These are phyloP conservation scores for Dallia pectoralis DNA, from an alignment of 2,797 vertebrate genomes.

Conservation along the genomic window DNA sequence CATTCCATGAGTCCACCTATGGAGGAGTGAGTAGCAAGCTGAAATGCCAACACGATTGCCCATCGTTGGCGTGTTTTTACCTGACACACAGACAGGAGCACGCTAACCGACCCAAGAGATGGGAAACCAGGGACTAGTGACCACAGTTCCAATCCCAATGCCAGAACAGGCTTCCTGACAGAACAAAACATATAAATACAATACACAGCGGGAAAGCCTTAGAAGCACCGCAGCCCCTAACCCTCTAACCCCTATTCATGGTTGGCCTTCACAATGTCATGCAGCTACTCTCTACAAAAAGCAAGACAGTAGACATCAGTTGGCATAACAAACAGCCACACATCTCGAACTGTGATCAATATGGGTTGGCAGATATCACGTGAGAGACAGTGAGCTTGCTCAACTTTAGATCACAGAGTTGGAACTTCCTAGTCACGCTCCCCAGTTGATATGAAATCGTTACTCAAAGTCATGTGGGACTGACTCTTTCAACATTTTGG, in stretches of 20 bases:
- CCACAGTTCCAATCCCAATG: conserved; percentile 33
- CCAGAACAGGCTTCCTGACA: conserved; percentile 53
- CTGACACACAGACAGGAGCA: conserved; percentile 18
- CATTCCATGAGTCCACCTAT: conserved; percentile 19
- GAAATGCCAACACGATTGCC: conserved; percentile 26
- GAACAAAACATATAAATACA: background rate
- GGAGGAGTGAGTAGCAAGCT: conserved; percentile 1
- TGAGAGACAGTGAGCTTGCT: conserved; percentile 33
- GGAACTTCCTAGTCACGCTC: too few species aligned
- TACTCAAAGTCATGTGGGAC: conserved; percentile 6
- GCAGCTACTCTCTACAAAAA: conserved; percentile 50
- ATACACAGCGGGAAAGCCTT: conserved; percentile 1
- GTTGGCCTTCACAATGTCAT: conserved; percentile 33
- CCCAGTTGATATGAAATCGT: background rate
- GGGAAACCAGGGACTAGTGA: conserved; percentile 30
- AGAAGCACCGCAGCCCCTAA: conserved; percentile 64
- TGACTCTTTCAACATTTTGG: background rate
- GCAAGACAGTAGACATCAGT: conserved; percentile 33
- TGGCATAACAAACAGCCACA: conserved; percentile 10
- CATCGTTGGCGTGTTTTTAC: conserved; percentile 32
- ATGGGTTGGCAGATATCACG: too few species aligned
- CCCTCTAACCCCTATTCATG: conserved; percentile 33
- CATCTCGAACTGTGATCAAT: background rate
- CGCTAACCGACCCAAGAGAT: conserved; percentile 41
- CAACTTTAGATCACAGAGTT: background rate